Conservation (phyloP, 2,797 vertebrate genomes). For the Darevskia nairensis region DNA sequence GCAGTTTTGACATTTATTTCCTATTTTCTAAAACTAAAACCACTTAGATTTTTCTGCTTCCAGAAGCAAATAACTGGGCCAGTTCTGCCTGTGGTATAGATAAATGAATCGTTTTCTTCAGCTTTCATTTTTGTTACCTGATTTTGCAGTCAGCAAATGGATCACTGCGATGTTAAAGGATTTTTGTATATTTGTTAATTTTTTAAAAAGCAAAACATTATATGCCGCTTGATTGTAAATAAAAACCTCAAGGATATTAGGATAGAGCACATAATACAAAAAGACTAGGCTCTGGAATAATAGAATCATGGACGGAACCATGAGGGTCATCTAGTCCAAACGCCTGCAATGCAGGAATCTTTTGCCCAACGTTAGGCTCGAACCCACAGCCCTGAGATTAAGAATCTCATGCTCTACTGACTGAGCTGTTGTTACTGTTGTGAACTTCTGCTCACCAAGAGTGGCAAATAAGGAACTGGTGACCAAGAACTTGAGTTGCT, state of each 20-base stretch:
- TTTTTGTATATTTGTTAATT: background rate
- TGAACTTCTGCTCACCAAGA: background rate
- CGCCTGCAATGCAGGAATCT: no score
- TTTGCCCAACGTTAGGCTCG: no score
- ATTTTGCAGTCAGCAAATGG: background rate
- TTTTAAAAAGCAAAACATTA: no score
- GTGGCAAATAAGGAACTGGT: background rate
- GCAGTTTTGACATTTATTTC: background rate
- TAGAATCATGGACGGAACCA: no score
- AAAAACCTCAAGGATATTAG: no score
- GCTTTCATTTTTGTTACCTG: background rate
- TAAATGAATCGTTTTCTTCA: conserved; percentile 44
- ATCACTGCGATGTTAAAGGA: background rate
- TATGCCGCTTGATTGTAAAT: no score
- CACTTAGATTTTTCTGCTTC: background rate
- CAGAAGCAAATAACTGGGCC: background rate
- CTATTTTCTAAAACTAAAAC: background rate
- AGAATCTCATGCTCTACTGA: no score
- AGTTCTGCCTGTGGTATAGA: background rate
- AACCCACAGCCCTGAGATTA: no score
- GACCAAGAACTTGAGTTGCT: background rate
- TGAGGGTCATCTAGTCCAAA: no score
- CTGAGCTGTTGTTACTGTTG: background rate
- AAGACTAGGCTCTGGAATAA: conserved; percentile 17
- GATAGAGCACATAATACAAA: background rate